Base-by-base conservation (phyloP, 2,888 invertebrate species). In the Brenthis daphne region DNA sequence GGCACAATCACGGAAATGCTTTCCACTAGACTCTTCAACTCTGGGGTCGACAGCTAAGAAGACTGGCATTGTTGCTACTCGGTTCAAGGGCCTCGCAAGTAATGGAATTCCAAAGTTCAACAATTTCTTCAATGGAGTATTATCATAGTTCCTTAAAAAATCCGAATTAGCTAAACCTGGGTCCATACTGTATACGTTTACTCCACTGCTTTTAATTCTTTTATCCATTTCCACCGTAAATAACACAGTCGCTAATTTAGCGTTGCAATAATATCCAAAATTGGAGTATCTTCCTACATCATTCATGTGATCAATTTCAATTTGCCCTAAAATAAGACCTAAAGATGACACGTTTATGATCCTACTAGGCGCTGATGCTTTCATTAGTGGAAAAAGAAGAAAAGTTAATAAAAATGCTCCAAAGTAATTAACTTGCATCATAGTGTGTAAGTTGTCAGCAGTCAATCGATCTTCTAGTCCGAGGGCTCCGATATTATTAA, bases 121-220 rank as follows among this genome's bases (percentile, higher is more conserved):
- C 4, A 80, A 54, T 6, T 69, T 75, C 63, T 76, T 82, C 57
- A 82, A 71, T 5, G 74, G 57, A 0, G 77, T 73, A 55, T 75
- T 81, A 0, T 82, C 79, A 2, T 77, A 78, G 71, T 86, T 95
- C 61, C 96, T 94, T 94, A 96, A 97, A 66, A 97, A 96, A 43
- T 95, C 95, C 0, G 96, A 95, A 80, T 96, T 95, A 58, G 96
- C 95, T 86, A 96, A 93, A 8, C 97, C 97, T 0, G 97, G 98
- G 89, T 97, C 97, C 78, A 97, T 92, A 76, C 96, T 97, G 83
- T 97, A 97, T 0, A 95, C 95, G 0, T 95, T 96, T 0, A 97
- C 95, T 13, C 95, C 95, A 43, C 94, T 82, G 0, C 80, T 83
- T 63, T 65, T 74, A 2, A 83, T 78, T 61, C 84, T 77, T 58